phyloP scores from a whole-genome alignment of 2,888 invertebrate species.

The Nymphalis polychloros region DNA sequence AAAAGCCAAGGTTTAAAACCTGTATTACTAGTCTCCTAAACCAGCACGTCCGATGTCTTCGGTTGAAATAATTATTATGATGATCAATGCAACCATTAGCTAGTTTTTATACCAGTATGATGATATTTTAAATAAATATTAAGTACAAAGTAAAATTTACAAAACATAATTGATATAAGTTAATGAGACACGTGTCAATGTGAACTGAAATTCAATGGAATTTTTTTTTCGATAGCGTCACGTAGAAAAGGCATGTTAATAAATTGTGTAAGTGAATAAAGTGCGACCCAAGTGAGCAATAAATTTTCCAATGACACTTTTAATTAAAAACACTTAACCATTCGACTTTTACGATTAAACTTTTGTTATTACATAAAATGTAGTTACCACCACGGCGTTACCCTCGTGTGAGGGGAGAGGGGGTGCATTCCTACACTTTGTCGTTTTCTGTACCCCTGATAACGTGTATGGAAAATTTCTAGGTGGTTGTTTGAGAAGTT shows the following conservation, averaged over 20 bases:
- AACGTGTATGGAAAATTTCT: too few species aligned
- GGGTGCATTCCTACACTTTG: too few species aligned
- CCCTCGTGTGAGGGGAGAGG: too few species aligned
- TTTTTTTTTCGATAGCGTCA: constrained; percentile 2
- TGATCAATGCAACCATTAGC: too few species aligned
- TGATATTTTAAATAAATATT: not conserved
- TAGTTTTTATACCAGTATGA: not conserved
- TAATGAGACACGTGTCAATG: not conserved
- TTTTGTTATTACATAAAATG: not conserved
- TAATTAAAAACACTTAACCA: constrained; percentile 6
- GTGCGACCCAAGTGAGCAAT: constrained; percentile 10
- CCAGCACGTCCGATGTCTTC: too few species aligned
- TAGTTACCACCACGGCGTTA: too few species aligned
- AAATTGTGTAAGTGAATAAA: constrained; percentile 13
- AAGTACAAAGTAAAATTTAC: not conserved
- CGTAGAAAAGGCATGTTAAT: constrained; percentile 7
- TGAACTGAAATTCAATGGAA: constrained; percentile 2
- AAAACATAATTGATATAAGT: constrained; percentile 1
- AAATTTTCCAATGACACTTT: constrained; percentile 12
- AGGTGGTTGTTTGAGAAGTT: too few species aligned
- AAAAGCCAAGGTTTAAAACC: too few species aligned
- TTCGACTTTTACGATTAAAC: constrained; percentile 1
- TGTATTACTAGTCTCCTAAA: too few species aligned
- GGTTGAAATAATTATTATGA: too few species aligned
- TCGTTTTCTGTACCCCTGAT: too few species aligned